Conservation (phyloP, 2,888 invertebrate genomes). For the Rhimphoctona megacephalus region DNA sequence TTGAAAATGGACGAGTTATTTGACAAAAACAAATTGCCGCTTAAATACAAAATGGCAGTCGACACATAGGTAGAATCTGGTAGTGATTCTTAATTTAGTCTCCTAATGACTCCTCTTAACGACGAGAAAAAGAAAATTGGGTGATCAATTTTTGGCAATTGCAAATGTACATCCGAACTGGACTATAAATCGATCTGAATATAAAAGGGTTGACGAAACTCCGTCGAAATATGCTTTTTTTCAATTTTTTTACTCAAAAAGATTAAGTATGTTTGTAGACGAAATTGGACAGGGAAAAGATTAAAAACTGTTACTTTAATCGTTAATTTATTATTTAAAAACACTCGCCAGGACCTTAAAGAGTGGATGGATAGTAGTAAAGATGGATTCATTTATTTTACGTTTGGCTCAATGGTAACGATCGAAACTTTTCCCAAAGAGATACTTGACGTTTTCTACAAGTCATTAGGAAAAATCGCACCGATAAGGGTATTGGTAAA, state of each 20-base stretch:
- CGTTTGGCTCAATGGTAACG: slow-evolving; percentile 81
- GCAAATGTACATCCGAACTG: too few relatives aligned
- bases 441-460: slow-evolving; percentile 74
- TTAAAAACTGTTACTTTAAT: neutral
- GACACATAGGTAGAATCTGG: too few relatives aligned
- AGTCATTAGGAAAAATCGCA: slow-evolving; percentile 76
- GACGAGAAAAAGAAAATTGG: too few relatives aligned
- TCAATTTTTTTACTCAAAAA: neutral
- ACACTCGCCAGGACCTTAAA: slow-evolving; percentile 75
- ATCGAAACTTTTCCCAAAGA: slow-evolving; percentile 78
- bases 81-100: too few relatives aligned
- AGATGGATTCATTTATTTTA: slow-evolving; percentile 81
- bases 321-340: neutral
- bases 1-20: too few relatives aligned
- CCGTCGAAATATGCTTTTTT: neutral
- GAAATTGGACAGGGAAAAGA: neutral
- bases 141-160: too few relatives aligned
- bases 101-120: too few relatives aligned
- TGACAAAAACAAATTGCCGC: too few relatives aligned
- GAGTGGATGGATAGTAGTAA: slow-evolving; percentile 81
- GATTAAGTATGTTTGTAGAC: neutral
- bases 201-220: neutral
- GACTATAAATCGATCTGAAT: neutral
- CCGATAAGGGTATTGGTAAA: slow-evolving; percentile 80
- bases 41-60: too few relatives aligned